Percentiles rank a stretch among this genome's conserved stretches.
These are phyloP conservation scores for Percopsis transmontana DNA, from an alignment of 2,113 vertebrate genomes.

Conservation along the genomic window DNA sequence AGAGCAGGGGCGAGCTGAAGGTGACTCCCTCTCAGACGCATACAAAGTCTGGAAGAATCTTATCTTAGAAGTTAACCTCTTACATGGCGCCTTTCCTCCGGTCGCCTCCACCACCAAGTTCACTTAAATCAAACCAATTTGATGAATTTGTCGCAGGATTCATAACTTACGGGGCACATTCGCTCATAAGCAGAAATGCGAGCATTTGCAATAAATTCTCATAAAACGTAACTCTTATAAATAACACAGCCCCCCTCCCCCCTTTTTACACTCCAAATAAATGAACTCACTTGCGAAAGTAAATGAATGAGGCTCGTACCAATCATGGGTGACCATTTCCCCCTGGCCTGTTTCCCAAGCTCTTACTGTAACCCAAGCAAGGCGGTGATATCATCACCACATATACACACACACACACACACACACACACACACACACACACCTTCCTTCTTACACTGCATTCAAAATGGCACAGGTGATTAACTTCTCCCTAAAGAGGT, in stretches of 20 bases:
- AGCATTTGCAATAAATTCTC: conserved; percentile 57
- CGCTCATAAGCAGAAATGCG: conserved; percentile 43
- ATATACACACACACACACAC: no score
- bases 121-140: conserved; percentile 23
- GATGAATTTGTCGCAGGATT: conserved; percentile 30
- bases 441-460: conserved; percentile 55
- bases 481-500: conserved; percentile 66
- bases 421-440: neutral
- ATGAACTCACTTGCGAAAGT: conserved; percentile 48
- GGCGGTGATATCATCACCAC: conserved; percentile 61
- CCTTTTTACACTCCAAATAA: conserved; percentile 54
- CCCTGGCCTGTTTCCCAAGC: conserved; percentile 61
- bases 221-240: conserved; percentile 47
- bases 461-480: conserved; percentile 71
- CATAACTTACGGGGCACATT: conserved; percentile 26
- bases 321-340: conserved; percentile 57
- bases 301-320: conserved; percentile 45
- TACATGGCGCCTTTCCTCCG: neutral
- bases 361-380: conserved; percentile 70
- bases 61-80: conserved; percentile 7
- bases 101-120: neutral
- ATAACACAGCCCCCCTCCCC: conserved; percentile 46
- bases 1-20: conserved; percentile 45
- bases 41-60: conserved; percentile 18
- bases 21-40: conserved; percentile 46